Percentiles rank a stretch among this genome's conserved stretches.
These are phyloP conservation scores for Coregonus suidteri DNA, from an alignment of 2,797 vertebrate species.

Conservation along the genomic window DNA sequence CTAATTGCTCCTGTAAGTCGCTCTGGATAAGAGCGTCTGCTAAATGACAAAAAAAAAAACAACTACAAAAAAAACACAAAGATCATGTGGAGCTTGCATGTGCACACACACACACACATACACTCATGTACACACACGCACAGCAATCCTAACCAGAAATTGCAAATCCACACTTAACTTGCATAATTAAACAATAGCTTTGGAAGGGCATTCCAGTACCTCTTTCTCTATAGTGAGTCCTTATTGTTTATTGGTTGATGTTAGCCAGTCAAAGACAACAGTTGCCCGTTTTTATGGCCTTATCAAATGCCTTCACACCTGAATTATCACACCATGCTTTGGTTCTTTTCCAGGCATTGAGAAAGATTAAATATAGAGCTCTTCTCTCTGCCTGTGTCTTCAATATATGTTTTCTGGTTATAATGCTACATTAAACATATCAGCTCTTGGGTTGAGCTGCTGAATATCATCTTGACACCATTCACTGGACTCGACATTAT, in stretches of 20 bases:
- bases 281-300: background rate
- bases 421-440: background rate
- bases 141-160: conserved; percentile 32
- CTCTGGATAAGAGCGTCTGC: no score
- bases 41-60: no score
- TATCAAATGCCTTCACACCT: background rate
- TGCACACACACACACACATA: conserved; percentile 7
- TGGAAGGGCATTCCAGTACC: background rate
- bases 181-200: background rate
- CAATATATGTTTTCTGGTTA: no score
- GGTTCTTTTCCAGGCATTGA: no score
- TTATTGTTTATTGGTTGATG: background rate
- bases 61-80: conserved; percentile 28
- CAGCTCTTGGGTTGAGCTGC: background rate
- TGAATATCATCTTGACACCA: background rate
- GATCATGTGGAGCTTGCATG: conserved; percentile 26
- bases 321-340: no score
- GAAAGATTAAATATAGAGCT: no score
- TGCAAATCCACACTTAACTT: background rate
- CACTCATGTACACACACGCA: background rate
- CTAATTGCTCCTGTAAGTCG: no score
- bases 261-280: background rate
- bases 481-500: conserved; percentile 46
- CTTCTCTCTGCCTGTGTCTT: no score
- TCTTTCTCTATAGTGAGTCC: background rate